Evolutionary conservation across 2,113 vertebrate species (phyloP).

Genomic region (Danionella cerebrum): DNA sequence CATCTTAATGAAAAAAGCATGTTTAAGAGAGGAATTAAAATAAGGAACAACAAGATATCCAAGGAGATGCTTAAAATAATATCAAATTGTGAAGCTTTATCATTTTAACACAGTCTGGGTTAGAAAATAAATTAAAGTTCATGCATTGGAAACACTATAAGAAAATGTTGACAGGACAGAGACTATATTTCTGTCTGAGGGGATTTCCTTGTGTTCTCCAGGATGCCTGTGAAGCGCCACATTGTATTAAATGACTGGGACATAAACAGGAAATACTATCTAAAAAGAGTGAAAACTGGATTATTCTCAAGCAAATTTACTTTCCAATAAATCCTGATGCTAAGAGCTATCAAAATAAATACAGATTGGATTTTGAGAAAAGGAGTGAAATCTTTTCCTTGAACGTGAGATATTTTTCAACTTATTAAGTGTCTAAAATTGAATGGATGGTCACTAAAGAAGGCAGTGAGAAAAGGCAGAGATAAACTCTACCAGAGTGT

Average conservation of each 20-base stretch:
- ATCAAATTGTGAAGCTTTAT: too few relatives aligned
- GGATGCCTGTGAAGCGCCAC: conserved; percentile 6
- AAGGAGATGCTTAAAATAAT: too few relatives aligned
- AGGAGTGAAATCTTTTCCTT: background rate
- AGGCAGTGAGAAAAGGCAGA: background rate
- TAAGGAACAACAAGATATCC: too few relatives aligned
- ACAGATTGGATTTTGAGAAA: background rate
- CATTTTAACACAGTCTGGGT: too few relatives aligned
- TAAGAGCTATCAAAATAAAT: background rate
- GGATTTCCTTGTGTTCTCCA: conserved; percentile 21
- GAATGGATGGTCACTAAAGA: too few relatives aligned
- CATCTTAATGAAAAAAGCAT: background rate
- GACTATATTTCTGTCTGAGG: conserved; percentile 22
- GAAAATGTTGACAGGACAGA: background rate
- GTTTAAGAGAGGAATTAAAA: too few relatives aligned
- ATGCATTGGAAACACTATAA: too few relatives aligned
- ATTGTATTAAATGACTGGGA: conserved; percentile 4
- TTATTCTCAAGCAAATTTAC: background rate
- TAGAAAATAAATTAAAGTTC: too few relatives aligned
- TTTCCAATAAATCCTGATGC: background rate
- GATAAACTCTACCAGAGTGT: too few relatives aligned
- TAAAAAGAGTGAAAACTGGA: background rate
- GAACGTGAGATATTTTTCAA: too few relatives aligned
- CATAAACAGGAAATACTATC: conserved; percentile 21
- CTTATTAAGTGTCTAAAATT: background rate